Evolutionary conservation across 2,113 vertebrate genomes (phyloP).

Genomic region (Nestor notabilis): DNA sequence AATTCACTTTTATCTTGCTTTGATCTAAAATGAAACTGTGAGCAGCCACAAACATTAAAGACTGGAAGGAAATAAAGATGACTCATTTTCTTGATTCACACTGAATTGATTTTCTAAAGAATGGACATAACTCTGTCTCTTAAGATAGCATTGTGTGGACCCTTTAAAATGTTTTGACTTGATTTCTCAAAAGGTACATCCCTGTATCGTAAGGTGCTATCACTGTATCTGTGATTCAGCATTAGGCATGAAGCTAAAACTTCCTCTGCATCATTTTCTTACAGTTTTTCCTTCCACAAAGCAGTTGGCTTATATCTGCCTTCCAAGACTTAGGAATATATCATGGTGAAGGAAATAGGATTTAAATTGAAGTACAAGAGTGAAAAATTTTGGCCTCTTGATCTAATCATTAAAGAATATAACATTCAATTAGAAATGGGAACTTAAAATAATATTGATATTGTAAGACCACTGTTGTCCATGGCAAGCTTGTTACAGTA

Average conservation of each 20-base stretch:
- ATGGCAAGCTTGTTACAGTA: background rate
- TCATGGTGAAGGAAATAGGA: background rate
- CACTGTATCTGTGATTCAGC: background rate
- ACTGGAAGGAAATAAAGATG: background rate
- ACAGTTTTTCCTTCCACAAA: background rate
- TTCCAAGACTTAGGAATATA: background rate
- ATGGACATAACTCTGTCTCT: background rate
- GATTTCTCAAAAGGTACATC: background rate
- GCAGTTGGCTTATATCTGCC: background rate
- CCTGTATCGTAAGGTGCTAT: background rate
- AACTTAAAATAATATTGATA: background rate
- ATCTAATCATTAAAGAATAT: background rate
- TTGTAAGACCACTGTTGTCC: background rate
- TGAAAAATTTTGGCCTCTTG: background rate
- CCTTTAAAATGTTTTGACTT: background rate
- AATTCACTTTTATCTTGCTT: constrained; percentile 35
- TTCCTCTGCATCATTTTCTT: background rate
- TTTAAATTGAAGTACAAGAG: background rate
- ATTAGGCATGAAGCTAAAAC: background rate
- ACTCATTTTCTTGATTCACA: background rate
- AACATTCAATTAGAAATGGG: background rate
- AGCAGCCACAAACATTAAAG: background rate
- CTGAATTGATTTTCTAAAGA: background rate
- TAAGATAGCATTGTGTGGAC: background rate
- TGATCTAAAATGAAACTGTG: constrained; percentile 16